These are phyloP conservation scores for Medauroidea extradentata DNA, from an alignment of 1,140 invertebrate species.

Conservation along the genomic window DNA sequence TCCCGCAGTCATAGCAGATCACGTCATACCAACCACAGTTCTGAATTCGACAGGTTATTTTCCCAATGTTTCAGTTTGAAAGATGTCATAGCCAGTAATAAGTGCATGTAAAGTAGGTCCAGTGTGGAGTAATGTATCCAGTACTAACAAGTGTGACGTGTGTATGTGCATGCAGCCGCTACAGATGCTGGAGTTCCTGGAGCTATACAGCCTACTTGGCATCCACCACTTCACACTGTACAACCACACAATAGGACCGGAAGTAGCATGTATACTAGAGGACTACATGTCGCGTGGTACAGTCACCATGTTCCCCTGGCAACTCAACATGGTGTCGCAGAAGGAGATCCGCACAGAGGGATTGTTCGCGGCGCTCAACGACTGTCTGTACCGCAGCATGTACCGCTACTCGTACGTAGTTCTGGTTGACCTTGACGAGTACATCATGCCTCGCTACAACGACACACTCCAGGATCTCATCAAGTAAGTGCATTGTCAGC, in stretches of 20 bases:
- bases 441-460: conserved; percentile 77
- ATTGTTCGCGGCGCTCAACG: conserved; percentile 86
- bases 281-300: conserved; percentile 63
- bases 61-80: too few relatives aligned
- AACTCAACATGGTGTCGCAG: conserved; percentile 82
- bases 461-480: conserved; percentile 53
- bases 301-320: conserved; percentile 82
- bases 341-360: conserved; percentile 90
- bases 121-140: too few relatives aligned
- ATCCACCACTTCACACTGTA: conserved; percentile 88
- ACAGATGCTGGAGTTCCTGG: conserved; percentile 88
- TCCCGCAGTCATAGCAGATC: too few relatives aligned
- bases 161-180: conserved; percentile 53
- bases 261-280: conserved; percentile 63
- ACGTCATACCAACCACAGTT: too few relatives aligned
- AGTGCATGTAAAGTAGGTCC: too few relatives aligned
- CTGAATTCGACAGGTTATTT: too few relatives aligned
- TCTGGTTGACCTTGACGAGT: conserved; percentile 88
- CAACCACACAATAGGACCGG: conserved; percentile 79
- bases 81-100: too few relatives aligned
- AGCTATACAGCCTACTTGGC: conserved; percentile 81
- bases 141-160: too few relatives aligned
- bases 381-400: conserved; percentile 89
- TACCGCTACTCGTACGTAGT: conserved; percentile 73
- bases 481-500: conserved; percentile 39